A percentile compares a stretch with the other conserved stretches of the same genome.
These are phyloP conservation scores for Aleiodes testaceus DNA, from an alignment of 2,888 invertebrate genomes.

Conservation along the genomic window DNA sequence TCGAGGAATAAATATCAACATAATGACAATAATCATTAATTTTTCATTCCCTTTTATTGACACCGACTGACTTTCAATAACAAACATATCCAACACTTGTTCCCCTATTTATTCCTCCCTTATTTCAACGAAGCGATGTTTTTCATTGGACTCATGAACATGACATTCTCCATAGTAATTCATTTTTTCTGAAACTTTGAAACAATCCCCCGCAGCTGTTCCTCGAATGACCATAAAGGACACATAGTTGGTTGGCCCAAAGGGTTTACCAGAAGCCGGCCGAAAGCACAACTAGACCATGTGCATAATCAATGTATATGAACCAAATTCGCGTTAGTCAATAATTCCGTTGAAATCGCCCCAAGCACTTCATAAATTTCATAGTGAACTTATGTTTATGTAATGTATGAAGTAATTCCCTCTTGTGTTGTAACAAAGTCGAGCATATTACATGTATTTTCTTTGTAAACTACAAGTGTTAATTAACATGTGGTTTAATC, in stretches of 20 bases:
- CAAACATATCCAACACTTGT: no score
- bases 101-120: no score
- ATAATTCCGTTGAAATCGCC: constrained; percentile 18
- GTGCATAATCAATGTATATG: constrained; percentile 12
- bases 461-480: no score
- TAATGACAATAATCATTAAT: no score
- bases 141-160: not conserved
- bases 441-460: no score
- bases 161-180: not conserved
- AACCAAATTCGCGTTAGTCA: constrained; percentile 16
- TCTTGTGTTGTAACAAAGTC: no score
- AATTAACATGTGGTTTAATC: not conserved
- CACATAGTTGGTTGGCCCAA: not conserved
- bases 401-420: not conserved
- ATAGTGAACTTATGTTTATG: constrained; percentile 20
- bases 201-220: not conserved
- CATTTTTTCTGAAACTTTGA: not conserved
- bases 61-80: no score
- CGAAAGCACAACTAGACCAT: constrained; percentile 17
- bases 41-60: no score
- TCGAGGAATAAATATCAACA: no score
- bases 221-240: constrained; percentile 2
- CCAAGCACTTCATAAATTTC: constrained; percentile 8
- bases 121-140: no score
- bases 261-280: not conserved